A percentile compares a stretch with the other conserved stretches of the same genome.
phyloP scores from a whole-genome alignment of 2,888 invertebrate species.

The Petrophora chlorosata region DNA sequence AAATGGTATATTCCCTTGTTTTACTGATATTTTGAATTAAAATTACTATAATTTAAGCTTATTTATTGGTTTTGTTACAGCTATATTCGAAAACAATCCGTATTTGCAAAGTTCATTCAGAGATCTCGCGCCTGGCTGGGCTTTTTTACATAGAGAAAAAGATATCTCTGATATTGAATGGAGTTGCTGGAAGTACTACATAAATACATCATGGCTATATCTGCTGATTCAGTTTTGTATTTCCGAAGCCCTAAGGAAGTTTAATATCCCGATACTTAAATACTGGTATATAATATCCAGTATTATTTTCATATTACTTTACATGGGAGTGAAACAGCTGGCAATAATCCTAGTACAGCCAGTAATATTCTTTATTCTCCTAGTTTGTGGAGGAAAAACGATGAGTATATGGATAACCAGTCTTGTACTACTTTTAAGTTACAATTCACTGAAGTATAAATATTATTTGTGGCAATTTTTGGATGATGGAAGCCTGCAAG shows the following conservation, averaged over 20 bases:
- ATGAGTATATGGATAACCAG: slow-evolving; percentile 82
- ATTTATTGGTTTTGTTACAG: slow-evolving; percentile 47
- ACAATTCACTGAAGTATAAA: slow-evolving; percentile 77
- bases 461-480: slow-evolving; percentile 75
- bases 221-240: slow-evolving; percentile 80
- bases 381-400: slow-evolving; percentile 74
- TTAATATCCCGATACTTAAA: slow-evolving; percentile 58
- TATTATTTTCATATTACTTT: slow-evolving; percentile 67
- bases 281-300: slow-evolving; percentile 82
- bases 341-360: slow-evolving; percentile 83
- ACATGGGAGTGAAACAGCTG: slow-evolving; percentile 77
- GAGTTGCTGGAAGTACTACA: slow-evolving; percentile 85
- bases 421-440: slow-evolving; percentile 69
- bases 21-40: neutral
- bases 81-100: slow-evolving; percentile 53
- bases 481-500: slow-evolving; percentile 66
- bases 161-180: slow-evolving; percentile 90
- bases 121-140: slow-evolving; percentile 85
- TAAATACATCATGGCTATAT: slow-evolving; percentile 81
- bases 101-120: slow-evolving; percentile 46
- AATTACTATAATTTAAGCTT: neutral
- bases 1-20: slow-evolving; percentile 63
- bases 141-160: slow-evolving; percentile 78
- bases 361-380: slow-evolving; percentile 71
- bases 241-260: slow-evolving; percentile 75